Evolutionary conservation across 2,888 invertebrate genomes (phyloP).

Genomic region (Morpho helenor): DNA sequence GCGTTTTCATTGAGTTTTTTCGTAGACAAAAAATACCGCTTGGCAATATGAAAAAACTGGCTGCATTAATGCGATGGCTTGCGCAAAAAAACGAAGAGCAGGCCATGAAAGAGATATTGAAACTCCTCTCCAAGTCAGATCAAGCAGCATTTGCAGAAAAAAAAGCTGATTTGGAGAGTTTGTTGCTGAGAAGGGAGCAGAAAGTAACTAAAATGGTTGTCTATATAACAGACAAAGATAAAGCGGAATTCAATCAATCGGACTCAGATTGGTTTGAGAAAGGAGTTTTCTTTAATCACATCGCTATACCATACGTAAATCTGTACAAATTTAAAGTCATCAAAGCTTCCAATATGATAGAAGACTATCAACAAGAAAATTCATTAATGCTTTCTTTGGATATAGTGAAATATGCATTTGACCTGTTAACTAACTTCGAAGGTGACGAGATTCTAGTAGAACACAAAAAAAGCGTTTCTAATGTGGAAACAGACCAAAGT

Average conservation of each 20-base stretch:
- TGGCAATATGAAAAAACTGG: background rate
- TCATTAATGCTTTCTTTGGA: slow-evolving; percentile 34
- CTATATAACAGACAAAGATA: slow-evolving; percentile 19
- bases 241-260: slow-evolving; percentile 17
- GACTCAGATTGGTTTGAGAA: slow-evolving; percentile 38
- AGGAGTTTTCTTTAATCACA: slow-evolving; percentile 29
- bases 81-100: background rate
- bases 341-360: slow-evolving; percentile 24
- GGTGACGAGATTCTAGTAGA: slow-evolving; percentile 12
- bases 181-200: background rate
- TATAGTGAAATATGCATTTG: slow-evolving; percentile 41
- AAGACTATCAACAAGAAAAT: slow-evolving; percentile 29
- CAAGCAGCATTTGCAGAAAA: slow-evolving; percentile 1
- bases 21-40: background rate
- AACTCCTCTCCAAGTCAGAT: slow-evolving; percentile 7
- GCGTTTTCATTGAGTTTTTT: slow-evolving; percentile 24
- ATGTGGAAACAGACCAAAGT: background rate
- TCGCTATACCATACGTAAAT: slow-evolving; percentile 29
- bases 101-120: background rate
- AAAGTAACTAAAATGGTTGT: slow-evolving; percentile 1
- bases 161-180: slow-evolving; percentile 3
- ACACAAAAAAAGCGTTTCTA: background rate
- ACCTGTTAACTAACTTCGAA: slow-evolving; percentile 39
- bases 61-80: slow-evolving; percentile 6
- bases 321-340: slow-evolving; percentile 23